phyloP scores from a whole-genome alignment of 2,888 invertebrate genomes.

The Diaperis boleti region DNA sequence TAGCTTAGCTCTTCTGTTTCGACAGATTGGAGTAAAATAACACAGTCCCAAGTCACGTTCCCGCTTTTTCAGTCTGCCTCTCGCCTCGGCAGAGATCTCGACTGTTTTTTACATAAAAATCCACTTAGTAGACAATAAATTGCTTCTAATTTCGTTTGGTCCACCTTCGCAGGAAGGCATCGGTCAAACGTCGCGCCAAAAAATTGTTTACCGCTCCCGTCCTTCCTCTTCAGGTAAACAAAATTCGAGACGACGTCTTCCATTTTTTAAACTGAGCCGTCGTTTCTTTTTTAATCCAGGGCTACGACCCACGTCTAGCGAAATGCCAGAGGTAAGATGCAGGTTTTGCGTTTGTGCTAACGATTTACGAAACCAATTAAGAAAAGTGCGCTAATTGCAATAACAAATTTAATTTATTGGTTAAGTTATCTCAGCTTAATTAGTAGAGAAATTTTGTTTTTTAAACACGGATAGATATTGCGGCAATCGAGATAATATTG shows the following conservation, averaged over 20 bases:
- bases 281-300: no score
- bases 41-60: no score
- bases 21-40: no score
- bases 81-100: no score
- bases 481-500: slow-evolving; percentile 29
- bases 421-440: slow-evolving; percentile 32
- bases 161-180: slow-evolving; percentile 10
- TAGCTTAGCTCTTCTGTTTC: not conserved
- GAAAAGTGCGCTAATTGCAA: slow-evolving; percentile 21
- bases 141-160: not conserved
- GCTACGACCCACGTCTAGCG: not conserved
- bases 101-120: not conserved
- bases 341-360: slow-evolving; percentile 4
- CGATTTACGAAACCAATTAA: slow-evolving; percentile 17
- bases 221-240: slow-evolving; percentile 5
- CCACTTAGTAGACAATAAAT: not conserved
- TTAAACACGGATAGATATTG: slow-evolving; percentile 21
- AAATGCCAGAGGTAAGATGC: slow-evolving; percentile 4
- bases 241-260: not conserved
- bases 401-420: slow-evolving; percentile 30
- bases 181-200: not conserved
- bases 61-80: no score
- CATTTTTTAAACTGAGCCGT: no score
- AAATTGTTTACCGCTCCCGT: not conserved
- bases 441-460: slow-evolving; percentile 36